Evolutionary conservation across 2,113 vertebrate species (phyloP), one percentile per base, ranked within the genome.

Genomic region (Grallaria varia): DNA sequence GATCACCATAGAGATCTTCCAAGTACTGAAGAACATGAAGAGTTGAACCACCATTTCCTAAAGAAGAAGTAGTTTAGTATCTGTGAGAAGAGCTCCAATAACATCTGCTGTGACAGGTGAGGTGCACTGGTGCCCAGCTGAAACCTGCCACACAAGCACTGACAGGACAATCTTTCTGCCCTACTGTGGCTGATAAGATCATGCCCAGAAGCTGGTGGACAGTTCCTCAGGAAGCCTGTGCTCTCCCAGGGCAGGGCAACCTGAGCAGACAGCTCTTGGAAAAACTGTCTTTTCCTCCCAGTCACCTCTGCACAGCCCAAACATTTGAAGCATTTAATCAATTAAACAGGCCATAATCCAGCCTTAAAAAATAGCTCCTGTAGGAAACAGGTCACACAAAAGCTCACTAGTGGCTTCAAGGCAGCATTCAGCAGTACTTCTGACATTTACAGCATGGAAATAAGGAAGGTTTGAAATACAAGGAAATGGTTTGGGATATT

Each of bases 31-130:
- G 98, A 25, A 97, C 97, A 21, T 97, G 98, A 60, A 99, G 97
- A 6, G 99, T 99, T 27, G 99, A 99, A 75, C 99, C 99, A 84
- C 99, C 99, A 67, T 99, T 99, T 84, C 99, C 99, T 99, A 90
- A 45, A 74, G 60, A 42, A 67, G 95, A 95, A 91, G 37, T 3
- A 66, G 25, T 37, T 87, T 9, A 84, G 35, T 28, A 35, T 3
- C n/a, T 89, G 60, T 42, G 80, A 67, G 69, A 72, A 56, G 85
- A 90, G 53, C 22, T 27, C 60, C 15, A 53, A 4, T 6, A 56
- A 19, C 0, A 14, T 1, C 72, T 10, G 33, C 31, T 31, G 22
- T 18, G 50, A 23, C 28, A 52, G 2, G 14, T 16, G 50, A 40
- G 56, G 33, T 28, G 37, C 5, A 11, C 21, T 25, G 47, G 19